Conservation (phyloP, 1,140 invertebrate species). For the Meloidogyne chitwoodi region DNA sequence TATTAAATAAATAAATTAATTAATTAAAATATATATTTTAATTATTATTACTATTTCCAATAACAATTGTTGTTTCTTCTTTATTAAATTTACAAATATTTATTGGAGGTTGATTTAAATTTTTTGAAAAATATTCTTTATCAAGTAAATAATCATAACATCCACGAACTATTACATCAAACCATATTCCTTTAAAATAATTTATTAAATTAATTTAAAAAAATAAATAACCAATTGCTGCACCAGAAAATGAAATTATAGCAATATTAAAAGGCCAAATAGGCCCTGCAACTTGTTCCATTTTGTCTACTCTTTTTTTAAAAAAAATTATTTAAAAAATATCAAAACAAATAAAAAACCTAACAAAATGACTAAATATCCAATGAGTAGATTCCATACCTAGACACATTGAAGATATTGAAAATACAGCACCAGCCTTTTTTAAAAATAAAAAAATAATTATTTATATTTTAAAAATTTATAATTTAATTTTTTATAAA, state of each 20-base stretch:
- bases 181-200: conserved; percentile 45
- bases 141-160: conserved; percentile 49
- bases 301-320: conserved; percentile 40
- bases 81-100: neutral
- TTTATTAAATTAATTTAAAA: neutral
- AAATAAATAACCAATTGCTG: conserved; percentile 34
- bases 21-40: neutral
- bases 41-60: neutral
- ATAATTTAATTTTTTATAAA: too few relatives aligned
- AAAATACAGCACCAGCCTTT: conserved; percentile 40
- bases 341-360: conserved; percentile 18
- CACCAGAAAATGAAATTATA: conserved; percentile 46
- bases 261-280: conserved; percentile 55
- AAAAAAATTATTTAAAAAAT: conserved; percentile 22
- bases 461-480: neutral
- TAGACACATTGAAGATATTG: conserved; percentile 48
- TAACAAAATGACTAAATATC: conserved; percentile 49
- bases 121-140: conserved; percentile 46
- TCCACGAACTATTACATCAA: conserved; percentile 48
- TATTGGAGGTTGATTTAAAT: neutral
- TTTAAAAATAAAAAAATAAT: neutral
- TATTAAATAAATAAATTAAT: too few relatives aligned
- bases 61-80: neutral
- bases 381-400: conserved; percentile 47
- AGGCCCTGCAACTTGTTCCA: conserved; percentile 47